Conservation (phyloP, 2,797 vertebrate species). For the Mionectes olivaceus region DNA sequence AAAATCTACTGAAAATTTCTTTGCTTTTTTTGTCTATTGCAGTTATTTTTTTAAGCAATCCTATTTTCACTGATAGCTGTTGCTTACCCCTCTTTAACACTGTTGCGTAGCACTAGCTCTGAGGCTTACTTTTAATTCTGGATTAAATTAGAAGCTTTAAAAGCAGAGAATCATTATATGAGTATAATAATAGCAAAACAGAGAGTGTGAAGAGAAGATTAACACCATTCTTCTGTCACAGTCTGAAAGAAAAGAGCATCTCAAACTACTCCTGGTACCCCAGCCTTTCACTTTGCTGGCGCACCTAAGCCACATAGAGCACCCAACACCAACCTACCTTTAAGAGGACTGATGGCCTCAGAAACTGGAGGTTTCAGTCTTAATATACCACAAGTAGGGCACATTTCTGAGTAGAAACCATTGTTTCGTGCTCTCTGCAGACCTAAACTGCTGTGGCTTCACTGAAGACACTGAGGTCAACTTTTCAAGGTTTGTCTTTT, state of each 20-base stretch:
- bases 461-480: background rate
- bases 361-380: background rate
- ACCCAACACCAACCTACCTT: background rate
- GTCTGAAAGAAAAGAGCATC: background rate
- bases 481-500: background rate
- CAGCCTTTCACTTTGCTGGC: background rate
- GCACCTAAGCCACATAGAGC: background rate
- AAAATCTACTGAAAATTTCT: background rate
- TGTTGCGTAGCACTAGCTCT: background rate
- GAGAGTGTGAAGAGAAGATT: background rate
- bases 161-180: background rate
- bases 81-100: background rate
- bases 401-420: background rate
- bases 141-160: background rate
- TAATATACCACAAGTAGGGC: background rate
- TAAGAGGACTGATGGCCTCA: rapidly evolving
- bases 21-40: background rate
- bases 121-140: background rate
- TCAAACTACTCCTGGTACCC: background rate
- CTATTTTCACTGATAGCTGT: background rate
- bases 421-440: background rate
- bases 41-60: background rate
- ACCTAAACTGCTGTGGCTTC: background rate
- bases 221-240: background rate
- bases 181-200: background rate